phyloP scores from a whole-genome alignment of 2,113 vertebrate genomes.

The Gobiocypris rarus region DNA sequence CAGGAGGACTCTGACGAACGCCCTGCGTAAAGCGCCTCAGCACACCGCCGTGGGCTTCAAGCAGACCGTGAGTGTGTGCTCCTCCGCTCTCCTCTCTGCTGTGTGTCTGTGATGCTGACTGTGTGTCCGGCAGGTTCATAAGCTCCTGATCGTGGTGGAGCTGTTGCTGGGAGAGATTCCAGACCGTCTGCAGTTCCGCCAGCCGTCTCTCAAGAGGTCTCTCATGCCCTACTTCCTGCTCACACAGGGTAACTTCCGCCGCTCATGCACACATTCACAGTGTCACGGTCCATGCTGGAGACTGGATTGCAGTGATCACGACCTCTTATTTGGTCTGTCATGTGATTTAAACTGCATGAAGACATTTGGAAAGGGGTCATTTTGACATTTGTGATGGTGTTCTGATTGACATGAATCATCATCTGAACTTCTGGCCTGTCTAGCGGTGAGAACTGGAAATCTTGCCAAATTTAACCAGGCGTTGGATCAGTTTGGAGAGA shows the following conservation, averaged over 20 bases:
- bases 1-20: conserved; percentile 92
- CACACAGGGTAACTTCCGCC: conserved; percentile 83
- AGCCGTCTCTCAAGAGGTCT: conserved; percentile 93
- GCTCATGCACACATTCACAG: too few species aligned
- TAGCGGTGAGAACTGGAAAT: conserved; percentile 94
- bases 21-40: conserved; percentile 93
- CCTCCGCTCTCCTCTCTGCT: background rate
- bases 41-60: conserved; percentile 98
- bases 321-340: too few species aligned
- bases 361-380: too few species aligned
- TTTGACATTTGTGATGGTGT: too few species aligned
- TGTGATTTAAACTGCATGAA: too few species aligned
- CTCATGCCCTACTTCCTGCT: conserved; percentile 98
- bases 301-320: background rate
- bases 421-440: background rate
- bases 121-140: conserved; percentile 84
- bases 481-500: conserved; percentile 95
- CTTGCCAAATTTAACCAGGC: conserved; percentile 97
- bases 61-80: conserved; percentile 83
- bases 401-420: too few species aligned
- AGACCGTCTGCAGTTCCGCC: conserved; percentile 94
- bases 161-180: conserved; percentile 95
- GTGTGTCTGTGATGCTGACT: background rate
- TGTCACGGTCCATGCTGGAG: background rate
- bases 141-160: conserved; percentile 96